A percentile compares a stretch with the other conserved stretches of the same genome.
phyloP scores from a whole-genome alignment of 2,797 vertebrate genomes.

The Sebastes itinus region DNA sequence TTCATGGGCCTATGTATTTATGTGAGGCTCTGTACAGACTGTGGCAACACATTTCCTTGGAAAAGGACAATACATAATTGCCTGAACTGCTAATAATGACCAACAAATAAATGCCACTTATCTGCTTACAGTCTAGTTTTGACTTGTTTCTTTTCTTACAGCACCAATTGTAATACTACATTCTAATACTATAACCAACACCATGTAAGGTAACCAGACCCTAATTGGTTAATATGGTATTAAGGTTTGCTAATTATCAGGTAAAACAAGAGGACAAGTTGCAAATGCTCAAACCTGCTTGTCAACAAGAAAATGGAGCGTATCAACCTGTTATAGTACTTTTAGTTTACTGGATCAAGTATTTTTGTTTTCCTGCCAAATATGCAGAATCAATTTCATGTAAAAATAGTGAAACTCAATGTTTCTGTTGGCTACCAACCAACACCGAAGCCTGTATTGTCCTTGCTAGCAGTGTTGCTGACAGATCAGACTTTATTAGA shows the following conservation, averaged over 20 bases:
- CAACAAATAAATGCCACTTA: not conserved
- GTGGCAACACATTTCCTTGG: not conserved
- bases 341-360: not conserved
- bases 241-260: not conserved
- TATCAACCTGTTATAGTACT: not conserved
- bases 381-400: not conserved
- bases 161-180: not conserved
- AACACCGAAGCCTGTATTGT: not conserved
- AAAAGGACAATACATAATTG: not conserved
- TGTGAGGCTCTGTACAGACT: not conserved
- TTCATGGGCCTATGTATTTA: not conserved
- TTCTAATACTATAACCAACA: not conserved
- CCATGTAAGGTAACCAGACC: not conserved
- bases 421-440: not conserved
- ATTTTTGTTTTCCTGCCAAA: not conserved
- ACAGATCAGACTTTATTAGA: not conserved
- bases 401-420: not conserved
- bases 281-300: not conserved
- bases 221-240: not conserved
- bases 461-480: not conserved
- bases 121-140: not conserved
- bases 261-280: not conserved
- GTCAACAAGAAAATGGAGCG: not conserved
- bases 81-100: not conserved
- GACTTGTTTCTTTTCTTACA: not conserved